These are phyloP conservation scores for Myiagra hebetior DNA, from an alignment of 2,113 vertebrate species.

Conservation along the genomic window DNA sequence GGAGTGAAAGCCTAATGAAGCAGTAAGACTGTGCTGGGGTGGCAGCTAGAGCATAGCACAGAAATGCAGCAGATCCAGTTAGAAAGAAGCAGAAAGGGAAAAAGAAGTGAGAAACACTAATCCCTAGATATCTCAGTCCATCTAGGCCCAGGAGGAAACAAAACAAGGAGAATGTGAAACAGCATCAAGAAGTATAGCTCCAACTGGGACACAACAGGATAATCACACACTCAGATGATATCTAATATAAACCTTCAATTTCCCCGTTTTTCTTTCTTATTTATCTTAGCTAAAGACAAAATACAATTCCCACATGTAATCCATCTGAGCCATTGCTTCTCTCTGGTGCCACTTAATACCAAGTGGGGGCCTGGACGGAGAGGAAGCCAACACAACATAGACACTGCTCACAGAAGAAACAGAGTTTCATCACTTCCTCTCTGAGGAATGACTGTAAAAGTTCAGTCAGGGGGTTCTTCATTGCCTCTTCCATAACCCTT, in stretches of 20 bases:
- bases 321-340: background rate
- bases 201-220: background rate
- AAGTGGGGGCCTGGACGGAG: background rate
- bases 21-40: background rate
- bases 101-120: background rate
- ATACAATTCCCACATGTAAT: background rate
- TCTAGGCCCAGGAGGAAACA: background rate
- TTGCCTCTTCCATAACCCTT: background rate
- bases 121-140: background rate
- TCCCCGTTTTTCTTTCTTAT: background rate
- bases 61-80: background rate
- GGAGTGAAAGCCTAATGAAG: constrained; percentile 22
- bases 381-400: background rate
- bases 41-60: background rate
- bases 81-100: constrained; percentile 14
- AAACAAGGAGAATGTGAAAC: background rate
- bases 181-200: background rate
- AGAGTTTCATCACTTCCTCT: background rate
- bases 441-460: background rate
- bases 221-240: background rate
- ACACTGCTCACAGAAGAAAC: background rate
- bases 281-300: background rate
- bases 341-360: background rate
- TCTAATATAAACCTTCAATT: background rate
- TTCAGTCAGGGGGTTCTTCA: background rate